A percentile compares a stretch with the other conserved stretches of the same genome.
phyloP scores from a whole-genome alignment of 2,113 vertebrate genomes.

The Shinisaurus crocodilurus region DNA sequence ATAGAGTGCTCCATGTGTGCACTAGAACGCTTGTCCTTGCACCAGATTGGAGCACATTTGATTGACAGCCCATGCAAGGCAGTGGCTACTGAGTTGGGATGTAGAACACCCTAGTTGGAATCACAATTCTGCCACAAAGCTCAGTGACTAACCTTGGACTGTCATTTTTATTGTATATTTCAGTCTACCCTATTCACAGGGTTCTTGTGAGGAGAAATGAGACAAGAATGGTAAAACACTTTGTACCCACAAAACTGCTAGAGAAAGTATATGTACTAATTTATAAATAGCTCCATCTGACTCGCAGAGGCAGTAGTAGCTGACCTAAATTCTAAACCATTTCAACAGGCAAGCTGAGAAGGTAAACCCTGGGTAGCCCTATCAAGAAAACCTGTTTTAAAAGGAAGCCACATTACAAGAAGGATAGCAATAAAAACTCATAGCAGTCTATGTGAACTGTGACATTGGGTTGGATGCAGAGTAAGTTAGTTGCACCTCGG shows the following conservation, averaged over 20 bases:
- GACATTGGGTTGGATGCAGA: no score
- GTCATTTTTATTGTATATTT: neutral
- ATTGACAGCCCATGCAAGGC: neutral
- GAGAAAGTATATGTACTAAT: neutral
- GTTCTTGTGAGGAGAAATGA: neutral
- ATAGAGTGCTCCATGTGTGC: neutral
- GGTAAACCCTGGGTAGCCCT: neutral
- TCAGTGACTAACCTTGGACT: neutral
- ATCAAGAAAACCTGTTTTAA: no score
- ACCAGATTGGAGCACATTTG: neutral
- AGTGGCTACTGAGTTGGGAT: neutral
- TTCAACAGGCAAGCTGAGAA: neutral
- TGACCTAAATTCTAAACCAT: neutral
- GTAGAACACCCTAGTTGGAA: neutral
- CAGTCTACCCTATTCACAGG: neutral
- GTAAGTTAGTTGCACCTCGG: no score
- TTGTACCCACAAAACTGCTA: neutral
- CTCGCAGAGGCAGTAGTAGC: no score
- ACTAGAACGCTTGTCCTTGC: neutral
- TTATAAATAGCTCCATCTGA: neutral
- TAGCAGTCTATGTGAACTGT: no score
- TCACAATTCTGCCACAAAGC: neutral
- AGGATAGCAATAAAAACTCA: no score
- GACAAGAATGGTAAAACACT: neutral
- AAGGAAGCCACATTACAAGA: no score